Evolutionary conservation across 37 sponge, comb jelly and placozoan genomes (phyloP), one percentile per base, ranked within the genome.

Genomic region (Tethya wilhelma): DNA sequence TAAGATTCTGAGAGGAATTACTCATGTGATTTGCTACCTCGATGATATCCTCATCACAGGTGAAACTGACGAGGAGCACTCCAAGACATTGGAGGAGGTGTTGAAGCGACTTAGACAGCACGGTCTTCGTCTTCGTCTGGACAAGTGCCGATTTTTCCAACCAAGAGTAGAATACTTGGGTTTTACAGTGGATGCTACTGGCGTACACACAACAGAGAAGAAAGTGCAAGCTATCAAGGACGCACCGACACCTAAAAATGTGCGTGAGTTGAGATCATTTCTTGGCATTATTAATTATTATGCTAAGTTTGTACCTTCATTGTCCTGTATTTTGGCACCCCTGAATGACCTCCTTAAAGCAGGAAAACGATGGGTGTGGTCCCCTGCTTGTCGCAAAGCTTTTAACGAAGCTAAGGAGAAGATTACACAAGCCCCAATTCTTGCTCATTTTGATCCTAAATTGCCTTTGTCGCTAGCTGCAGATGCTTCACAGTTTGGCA

Each of bases 11-110:
- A 65, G 30, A 38, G 65, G 55, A 32, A 49, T 49, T 49, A 30
- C 11, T 38, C 59, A 59, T 34, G 38, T 75, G 57, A 32, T 55
- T 38, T 65, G 75, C 11, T 56, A 74, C 31, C 56, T 74, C 14
- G 77, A 75, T 56, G 84, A 84, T 58, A 75, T 84, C 29, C 46
- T 74, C 25, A 44, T 84, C 32, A 74, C 67, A 38, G 84, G 77
- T 34, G 12, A 28, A 17, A 73, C 14, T 31, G 64, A 56, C 4
- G 44, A 72, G 60, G 72, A 85, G 59, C 78, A 77, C 25, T 38
- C 26, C 9, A 25, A 64, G 25, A 64, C 63, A 3, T 32, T 84
- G 1, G 44, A 37, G 30, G 77, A 77, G 42, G 78, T 85, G 26
- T 43, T 85, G 31, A 67, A 66, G 33, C 9, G 72, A 67, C 45